These are phyloP conservation scores for Acanthosepion pharaonis DNA, from an alignment of 2,888 invertebrate genomes.

Conservation along the genomic window DNA sequence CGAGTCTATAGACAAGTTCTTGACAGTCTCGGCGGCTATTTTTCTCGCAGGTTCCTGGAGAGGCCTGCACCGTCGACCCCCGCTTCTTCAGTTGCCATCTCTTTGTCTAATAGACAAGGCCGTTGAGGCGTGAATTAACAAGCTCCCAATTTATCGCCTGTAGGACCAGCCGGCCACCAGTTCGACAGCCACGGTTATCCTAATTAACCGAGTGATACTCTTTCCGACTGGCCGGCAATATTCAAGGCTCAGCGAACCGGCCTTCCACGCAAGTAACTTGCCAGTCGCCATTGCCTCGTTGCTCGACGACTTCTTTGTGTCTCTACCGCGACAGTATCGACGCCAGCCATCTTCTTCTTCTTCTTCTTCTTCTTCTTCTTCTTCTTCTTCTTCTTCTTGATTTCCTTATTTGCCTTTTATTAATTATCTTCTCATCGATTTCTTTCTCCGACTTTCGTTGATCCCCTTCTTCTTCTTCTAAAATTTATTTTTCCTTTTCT, in stretches of 20 bases:
- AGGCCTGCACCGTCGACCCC: neutral
- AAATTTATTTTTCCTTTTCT: too few relatives aligned
- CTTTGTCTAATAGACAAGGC: constrained; percentile 13
- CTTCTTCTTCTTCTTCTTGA: neutral
- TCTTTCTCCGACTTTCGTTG: too few relatives aligned
- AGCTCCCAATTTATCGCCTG: constrained; percentile 33
- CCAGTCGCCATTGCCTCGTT: neutral
- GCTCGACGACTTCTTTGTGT: neutral
- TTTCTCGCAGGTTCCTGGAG: neutral
- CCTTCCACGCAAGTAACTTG: constrained; percentile 33
- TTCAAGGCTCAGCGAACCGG: constrained; percentile 11
- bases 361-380: neutral
- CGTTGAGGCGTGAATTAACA: constrained; percentile 5
- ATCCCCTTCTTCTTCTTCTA: too few relatives aligned
- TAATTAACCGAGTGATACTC: neutral
- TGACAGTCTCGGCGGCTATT: neutral
- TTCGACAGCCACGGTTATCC: neutral
- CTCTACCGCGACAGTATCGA: too few relatives aligned
- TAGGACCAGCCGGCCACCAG: constrained; percentile 33
- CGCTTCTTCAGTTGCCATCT: neutral
- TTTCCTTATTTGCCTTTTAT: too few relatives aligned
- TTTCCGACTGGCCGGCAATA: neutral
- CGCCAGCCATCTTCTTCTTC: too few relatives aligned
- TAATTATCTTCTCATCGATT: too few relatives aligned
- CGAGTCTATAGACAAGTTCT: neutral